Evolutionary conservation across 2,888 invertebrate species (phyloP).

Genomic region (Choristoneura rosaceana): DNA sequence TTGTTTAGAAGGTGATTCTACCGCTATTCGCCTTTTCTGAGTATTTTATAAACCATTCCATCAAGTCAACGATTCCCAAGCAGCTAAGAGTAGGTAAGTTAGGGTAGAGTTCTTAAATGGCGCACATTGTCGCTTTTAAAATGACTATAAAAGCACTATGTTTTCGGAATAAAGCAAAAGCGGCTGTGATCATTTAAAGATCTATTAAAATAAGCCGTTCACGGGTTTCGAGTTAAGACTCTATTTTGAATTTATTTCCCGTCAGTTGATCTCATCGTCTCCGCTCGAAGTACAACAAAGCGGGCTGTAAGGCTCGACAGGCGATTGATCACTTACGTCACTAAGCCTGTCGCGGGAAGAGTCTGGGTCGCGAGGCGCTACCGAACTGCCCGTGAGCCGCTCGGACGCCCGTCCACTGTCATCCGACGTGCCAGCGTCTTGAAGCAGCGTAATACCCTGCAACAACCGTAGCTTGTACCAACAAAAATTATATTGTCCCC

Average conservation of each 20-base stretch:
- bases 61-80: conserved; percentile 36
- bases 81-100: conserved; percentile 9
- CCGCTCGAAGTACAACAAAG: conserved; percentile 37
- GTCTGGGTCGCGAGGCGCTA: conserved; percentile 91
- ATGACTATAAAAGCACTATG: neutral
- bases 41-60: conserved; percentile 17
- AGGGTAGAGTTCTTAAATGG: neutral
- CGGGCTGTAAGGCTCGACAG: conserved; percentile 41
- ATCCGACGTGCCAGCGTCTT: conserved; percentile 93
- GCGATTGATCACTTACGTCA: conserved; percentile 88
- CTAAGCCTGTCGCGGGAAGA: conserved; percentile 93
- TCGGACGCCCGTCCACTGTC: conserved; percentile 94
- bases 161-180: neutral
- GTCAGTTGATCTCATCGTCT: conserved; percentile 37
- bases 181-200: conserved; percentile 6
- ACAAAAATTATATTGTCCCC: conserved; percentile 11
- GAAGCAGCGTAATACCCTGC: conserved; percentile 90
- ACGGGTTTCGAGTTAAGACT: neutral
- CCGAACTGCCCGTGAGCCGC: conserved; percentile 91
- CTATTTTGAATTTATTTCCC: conserved; percentile 16
- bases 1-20: neutral
- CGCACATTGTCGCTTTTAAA: neutral
- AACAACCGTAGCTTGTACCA: conserved; percentile 59
- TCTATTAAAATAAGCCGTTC: neutral
- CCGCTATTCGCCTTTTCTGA: neutral